Percentiles rank a stretch among this genome's conserved stretches.
Conservation (phyloP, 2,888 invertebrate species). For the Oscheius onirici region DNA sequence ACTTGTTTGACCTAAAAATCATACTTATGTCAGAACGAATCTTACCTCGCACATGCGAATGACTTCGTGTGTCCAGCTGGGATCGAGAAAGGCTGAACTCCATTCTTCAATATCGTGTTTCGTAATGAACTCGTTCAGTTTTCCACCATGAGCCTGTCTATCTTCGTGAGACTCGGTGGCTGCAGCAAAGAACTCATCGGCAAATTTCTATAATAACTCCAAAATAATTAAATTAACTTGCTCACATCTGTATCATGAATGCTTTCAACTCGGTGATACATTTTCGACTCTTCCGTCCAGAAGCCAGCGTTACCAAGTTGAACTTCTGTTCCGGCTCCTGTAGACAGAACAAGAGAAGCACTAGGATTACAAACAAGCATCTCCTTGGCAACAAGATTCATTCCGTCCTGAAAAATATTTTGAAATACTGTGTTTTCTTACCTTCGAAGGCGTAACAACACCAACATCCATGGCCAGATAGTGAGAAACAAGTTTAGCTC, state of each 20-base stretch:
- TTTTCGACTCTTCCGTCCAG: conserved; percentile 52
- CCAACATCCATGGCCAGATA: conserved; percentile 69
- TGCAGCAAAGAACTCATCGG: conserved; percentile 57
- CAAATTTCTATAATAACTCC: conserved; percentile 45
- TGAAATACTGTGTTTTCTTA: not conserved
- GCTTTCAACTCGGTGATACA: conserved; percentile 62
- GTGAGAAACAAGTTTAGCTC: conserved; percentile 58
- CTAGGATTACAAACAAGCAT: conserved; percentile 64
- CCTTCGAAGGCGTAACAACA: conserved; percentile 65
- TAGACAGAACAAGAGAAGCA: conserved; percentile 59
- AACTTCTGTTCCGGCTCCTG: conserved; percentile 64
- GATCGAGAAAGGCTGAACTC: conserved; percentile 66
- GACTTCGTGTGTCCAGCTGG: conserved; percentile 67
- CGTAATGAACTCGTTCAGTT: conserved; percentile 59
- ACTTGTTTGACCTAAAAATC: conserved; percentile 45
- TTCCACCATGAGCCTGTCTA: conserved; percentile 36
- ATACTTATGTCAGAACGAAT: not conserved
- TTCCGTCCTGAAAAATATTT: conserved; percentile 48
- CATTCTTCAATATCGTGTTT: conserved; percentile 68
- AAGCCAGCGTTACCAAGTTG: conserved; percentile 64
- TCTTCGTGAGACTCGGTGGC: conserved; percentile 48
- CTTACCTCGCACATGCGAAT: conserved; percentile 53
- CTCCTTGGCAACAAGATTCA: conserved; percentile 67
- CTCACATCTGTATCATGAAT: conserved; percentile 53
- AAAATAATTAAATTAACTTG: not conserved